Evolutionary conservation across 2,113 vertebrate species (phyloP).

Genomic region (Trematomus loennbergii): DNA sequence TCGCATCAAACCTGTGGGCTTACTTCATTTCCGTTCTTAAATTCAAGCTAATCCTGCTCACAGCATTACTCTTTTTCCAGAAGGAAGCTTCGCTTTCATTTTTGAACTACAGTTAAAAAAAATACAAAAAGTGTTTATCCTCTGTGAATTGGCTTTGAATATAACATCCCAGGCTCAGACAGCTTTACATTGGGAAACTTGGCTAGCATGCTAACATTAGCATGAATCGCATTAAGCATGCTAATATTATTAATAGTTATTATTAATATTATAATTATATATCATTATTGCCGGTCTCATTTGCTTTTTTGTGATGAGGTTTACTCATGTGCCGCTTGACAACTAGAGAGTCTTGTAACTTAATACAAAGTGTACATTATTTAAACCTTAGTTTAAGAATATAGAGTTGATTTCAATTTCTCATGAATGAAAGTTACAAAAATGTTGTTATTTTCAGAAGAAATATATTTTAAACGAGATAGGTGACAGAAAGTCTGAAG

Average conservation of each 20-base stretch:
- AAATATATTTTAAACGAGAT: not conserved
- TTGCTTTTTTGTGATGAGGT: too few relatives aligned
- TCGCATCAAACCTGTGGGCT: constrained; percentile 13
- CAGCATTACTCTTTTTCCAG: constrained; percentile 17
- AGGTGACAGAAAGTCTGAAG: not conserved
- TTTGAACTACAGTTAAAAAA: not conserved
- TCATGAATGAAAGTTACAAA: too few relatives aligned
- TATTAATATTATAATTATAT: too few relatives aligned
- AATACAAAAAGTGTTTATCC: not conserved
- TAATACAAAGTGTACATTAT: too few relatives aligned
- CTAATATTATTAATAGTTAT: too few relatives aligned
- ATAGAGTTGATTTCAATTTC: too few relatives aligned
- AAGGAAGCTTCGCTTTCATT: not conserved
- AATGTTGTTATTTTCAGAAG: not conserved
- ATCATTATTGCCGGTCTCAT: too few relatives aligned
- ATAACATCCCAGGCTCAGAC: not conserved
- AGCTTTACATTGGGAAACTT: not conserved
- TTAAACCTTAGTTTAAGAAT: too few relatives aligned
- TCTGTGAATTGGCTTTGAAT: not conserved
- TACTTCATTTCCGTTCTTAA: constrained; percentile 30
- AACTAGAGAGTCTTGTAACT: too few relatives aligned
- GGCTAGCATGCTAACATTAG: not conserved
- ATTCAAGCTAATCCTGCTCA: constrained; percentile 32
- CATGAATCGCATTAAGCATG: not conserved
- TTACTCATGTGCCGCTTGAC: too few relatives aligned